A percentile compares a stretch with the other conserved stretches of the same genome.
These are phyloP conservation scores for Julus scandinavius DNA, from an alignment of 2,888 invertebrate species.

Conservation along the genomic window DNA sequence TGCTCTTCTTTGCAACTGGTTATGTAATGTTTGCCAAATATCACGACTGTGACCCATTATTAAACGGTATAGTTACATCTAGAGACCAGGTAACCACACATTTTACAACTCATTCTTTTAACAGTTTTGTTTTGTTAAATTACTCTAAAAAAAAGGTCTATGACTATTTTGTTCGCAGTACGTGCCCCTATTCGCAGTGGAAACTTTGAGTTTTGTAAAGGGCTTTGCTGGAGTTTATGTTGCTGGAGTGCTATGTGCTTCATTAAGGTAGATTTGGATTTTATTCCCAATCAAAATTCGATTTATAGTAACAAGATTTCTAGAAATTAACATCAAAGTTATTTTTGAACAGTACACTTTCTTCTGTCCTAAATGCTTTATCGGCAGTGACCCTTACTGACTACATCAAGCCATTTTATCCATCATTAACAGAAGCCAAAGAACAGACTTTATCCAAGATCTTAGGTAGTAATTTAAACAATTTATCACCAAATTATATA, in stretches of 20 bases:
- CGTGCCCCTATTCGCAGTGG: conserved; percentile 48
- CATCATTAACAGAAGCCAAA: conserved; percentile 45
- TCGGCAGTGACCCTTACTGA: conserved; percentile 53
- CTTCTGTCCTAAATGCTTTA: conserved; percentile 53
- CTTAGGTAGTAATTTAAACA: conserved; percentile 7
- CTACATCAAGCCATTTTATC: conserved; percentile 50
- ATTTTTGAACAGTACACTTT: conserved; percentile 51
- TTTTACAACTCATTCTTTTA: not conserved
- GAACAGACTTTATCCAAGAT: conserved; percentile 44
- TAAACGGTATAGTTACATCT: conserved; percentile 48
- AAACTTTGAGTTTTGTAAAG: conserved; percentile 44
- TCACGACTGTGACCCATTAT: conserved; percentile 52
- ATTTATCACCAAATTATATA: not conserved
- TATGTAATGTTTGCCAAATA: conserved; percentile 55
- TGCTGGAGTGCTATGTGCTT: conserved; percentile 49
- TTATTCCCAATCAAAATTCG: not conserved
- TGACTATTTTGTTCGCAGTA: not conserved
- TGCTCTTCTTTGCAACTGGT: not conserved
- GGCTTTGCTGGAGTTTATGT: conserved; percentile 53
- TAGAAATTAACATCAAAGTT: too few relatives aligned
- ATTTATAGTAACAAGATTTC: not conserved
- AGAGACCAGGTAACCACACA: conserved; percentile 48
- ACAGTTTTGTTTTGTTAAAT: not conserved
- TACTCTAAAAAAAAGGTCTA: too few relatives aligned
- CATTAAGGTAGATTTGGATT: conserved; percentile 43